Base-by-base conservation (phyloP, 2,888 invertebrate genomes). In the Sphecodes monilicornis region DNA sequence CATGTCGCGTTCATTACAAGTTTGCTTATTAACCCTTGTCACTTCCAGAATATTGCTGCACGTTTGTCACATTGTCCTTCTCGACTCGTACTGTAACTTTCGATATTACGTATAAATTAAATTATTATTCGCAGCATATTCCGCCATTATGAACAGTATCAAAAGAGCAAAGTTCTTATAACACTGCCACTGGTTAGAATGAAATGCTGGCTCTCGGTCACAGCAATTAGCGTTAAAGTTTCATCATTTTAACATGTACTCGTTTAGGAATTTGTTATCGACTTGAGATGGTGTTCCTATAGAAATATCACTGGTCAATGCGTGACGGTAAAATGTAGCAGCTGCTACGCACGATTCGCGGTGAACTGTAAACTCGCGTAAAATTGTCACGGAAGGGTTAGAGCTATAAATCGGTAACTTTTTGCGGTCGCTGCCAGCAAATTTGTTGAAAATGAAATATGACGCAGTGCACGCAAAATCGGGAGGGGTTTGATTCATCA, bases 11-110 rank as follows among this genome's bases (percentile, higher is more conserved):
- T 60, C 57, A 13, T 16, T 60, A 60, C 16, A 60, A 60, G 29
- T 60, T 60, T 60, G 57, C 57, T 29, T 29, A 60, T 60, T 60
- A 60, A 16, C 57, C 29, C 57, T 29, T 60, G 57, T 60, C 57
- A 60, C 26, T 5, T 2, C 5, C 57, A 57, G 57, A 13, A 57
- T 57, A 57, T 57, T 26, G 57, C 13, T 1, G 26, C 57, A 4
- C 22, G 46, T 16, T 16, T 29, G 57, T 26, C 16, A n/a, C 26
- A 60, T 60, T 26, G 13, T 11, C n/a, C 3, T 26, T 16, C 57
- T 10, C 22, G 0, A 1, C 0, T 26, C 4, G 29, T 11, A 5
- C 26, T 5, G 5, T 16, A n/a, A 54, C 10, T n/a, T 46, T 3
- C 10, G n/a, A 11, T 54, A 54, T 26, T 6, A 11, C 8, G n/a